Percentiles rank a stretch among this genome's conserved stretches.
phyloP scores from a whole-genome alignment of 2,888 invertebrate species.

The Lycocerus yunnanus region DNA sequence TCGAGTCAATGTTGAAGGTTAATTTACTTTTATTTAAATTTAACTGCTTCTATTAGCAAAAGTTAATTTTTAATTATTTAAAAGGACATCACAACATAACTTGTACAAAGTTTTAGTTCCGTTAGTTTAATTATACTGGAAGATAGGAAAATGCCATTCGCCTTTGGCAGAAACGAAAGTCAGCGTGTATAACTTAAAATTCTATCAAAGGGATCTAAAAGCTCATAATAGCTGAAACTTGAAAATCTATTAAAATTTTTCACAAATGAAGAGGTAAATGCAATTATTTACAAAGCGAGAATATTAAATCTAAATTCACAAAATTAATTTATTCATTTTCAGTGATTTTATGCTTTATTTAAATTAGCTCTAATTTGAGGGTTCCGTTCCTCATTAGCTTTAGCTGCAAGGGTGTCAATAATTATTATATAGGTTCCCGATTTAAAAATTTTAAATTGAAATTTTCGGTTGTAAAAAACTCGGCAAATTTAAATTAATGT shows the following conservation, averaged over 20 bases:
- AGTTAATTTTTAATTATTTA: not conserved
- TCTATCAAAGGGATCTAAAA: not conserved
- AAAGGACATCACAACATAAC: not conserved
- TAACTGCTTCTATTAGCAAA: not conserved
- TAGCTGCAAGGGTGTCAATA: not conserved
- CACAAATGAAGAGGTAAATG: not conserved
- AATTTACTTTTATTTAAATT: not conserved
- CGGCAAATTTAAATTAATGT: not conserved
- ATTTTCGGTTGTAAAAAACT: not conserved
- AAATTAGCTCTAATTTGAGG: not conserved
- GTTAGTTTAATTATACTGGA: not conserved
- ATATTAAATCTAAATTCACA: not conserved
- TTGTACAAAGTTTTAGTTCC: not conserved
- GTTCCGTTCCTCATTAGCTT: not conserved
- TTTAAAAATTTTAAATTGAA: not conserved
- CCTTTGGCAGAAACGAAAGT: not conserved
- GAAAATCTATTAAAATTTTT: not conserved
- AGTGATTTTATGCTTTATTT: not conserved
- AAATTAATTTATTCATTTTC: not conserved
- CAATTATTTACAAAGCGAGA: not conserved
- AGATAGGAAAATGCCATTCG: not conserved
- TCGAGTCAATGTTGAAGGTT: not conserved
- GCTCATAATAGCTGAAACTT: not conserved
- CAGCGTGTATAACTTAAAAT: not conserved
- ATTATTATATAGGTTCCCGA: not conserved